Percentiles rank a stretch among this genome's conserved stretches.
Conservation (phyloP, 2,113 vertebrate species). For the Hydrolagus affinis region DNA sequence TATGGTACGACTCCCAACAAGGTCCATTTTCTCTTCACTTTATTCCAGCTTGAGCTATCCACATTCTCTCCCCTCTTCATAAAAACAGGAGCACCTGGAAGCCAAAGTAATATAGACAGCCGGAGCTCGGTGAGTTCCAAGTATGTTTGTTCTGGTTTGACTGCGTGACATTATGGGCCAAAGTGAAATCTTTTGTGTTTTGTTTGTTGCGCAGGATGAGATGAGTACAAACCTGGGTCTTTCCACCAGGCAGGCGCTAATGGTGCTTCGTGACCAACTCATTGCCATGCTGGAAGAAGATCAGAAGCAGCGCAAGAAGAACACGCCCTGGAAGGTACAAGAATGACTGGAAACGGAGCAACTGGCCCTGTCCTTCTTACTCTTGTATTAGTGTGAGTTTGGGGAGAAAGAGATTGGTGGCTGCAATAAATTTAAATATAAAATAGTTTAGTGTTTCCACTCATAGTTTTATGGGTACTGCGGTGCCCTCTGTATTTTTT, state of each 20-base stretch:
- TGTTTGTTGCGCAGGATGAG: constrained; percentile 60
- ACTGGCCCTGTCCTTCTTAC: neutral
- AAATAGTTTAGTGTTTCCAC: neutral
- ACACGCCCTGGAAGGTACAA: constrained; percentile 64
- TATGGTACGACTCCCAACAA: too few relatives aligned
- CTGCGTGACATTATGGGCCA: neutral
- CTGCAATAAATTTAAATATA: neutral
- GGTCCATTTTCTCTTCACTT: too few relatives aligned
- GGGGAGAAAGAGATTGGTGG: neutral
- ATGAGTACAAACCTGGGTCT: constrained; percentile 71
- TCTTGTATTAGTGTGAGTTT: neutral
- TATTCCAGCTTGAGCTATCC: too few relatives aligned
- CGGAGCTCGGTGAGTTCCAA: neutral
- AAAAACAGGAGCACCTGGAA: too few relatives aligned
- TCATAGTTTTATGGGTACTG: neutral
- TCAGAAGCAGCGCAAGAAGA: constrained; percentile 61
- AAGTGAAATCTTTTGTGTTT: constrained; percentile 10
- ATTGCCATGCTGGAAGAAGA: constrained; percentile 72
- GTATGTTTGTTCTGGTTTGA: neutral
- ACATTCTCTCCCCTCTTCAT: too few relatives aligned
- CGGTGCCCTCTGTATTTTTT: neutral
- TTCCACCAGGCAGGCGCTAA: constrained; percentile 77
- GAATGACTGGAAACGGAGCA: neutral
- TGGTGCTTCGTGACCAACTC: constrained; percentile 75
- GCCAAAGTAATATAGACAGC: neutral